A percentile compares a stretch with the other conserved stretches of the same genome.
Evolutionary conservation across 2,113 vertebrate species (phyloP).

Genomic region (Pseudorasbora parva): DNA sequence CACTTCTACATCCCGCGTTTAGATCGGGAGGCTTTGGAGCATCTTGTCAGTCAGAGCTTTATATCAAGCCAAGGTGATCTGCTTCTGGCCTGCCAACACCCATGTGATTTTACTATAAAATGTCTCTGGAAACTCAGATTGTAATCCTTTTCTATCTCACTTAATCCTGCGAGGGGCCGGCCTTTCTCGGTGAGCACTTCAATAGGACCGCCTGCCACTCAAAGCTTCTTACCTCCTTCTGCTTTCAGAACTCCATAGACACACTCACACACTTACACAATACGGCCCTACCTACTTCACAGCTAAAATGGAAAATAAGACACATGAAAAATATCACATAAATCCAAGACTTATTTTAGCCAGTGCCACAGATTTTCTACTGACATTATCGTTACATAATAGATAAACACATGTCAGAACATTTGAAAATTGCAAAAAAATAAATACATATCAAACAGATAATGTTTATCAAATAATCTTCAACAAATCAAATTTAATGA

Average conservation of each 20-base stretch:
- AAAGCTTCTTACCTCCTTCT: constrained; percentile 74
- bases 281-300: background rate
- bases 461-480: no score
- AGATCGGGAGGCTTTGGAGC: background rate
- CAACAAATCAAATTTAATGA: background rate
- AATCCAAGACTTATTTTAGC: background rate
- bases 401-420: background rate
- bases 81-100: constrained; percentile 51
- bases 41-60: background rate
- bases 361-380: constrained; percentile 3
- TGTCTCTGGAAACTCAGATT: constrained; percentile 53
- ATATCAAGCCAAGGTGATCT: background rate
- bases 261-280: constrained; percentile 43
- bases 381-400: background rate
- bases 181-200: constrained; percentile 29
- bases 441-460: background rate
- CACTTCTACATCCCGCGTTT: background rate
- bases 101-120: constrained; percentile 65
- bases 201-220: constrained; percentile 53
- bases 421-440: background rate
- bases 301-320: background rate
- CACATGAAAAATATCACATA: background rate
- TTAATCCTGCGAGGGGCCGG: constrained; percentile 64
- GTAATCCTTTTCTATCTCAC: constrained; percentile 69
- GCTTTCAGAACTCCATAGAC: constrained; percentile 59